These are phyloP conservation scores for Nothobranchius kuhntae DNA, from an alignment of 2,113 vertebrate genomes.

Conservation along the genomic window DNA sequence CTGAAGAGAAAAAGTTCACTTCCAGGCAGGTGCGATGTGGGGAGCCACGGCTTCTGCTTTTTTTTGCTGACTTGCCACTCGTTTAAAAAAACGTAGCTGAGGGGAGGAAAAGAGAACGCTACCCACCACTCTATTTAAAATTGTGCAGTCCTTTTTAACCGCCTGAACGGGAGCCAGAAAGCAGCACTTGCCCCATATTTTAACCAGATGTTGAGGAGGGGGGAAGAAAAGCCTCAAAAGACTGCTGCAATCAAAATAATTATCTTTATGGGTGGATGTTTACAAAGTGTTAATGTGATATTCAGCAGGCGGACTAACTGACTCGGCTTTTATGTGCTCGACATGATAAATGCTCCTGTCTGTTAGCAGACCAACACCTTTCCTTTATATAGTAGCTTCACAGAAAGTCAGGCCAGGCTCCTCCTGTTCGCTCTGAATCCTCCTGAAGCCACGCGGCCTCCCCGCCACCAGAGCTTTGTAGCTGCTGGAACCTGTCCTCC, in stretches of 20 bases:
- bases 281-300: slow-evolving; percentile 81
- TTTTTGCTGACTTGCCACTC: slow-evolving; percentile 55
- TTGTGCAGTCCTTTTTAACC: slow-evolving; percentile 79
- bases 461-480: slow-evolving; percentile 59
- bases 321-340: slow-evolving; percentile 39
- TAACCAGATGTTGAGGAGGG: slow-evolving; percentile 89
- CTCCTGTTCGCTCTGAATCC: slow-evolving; percentile 51
- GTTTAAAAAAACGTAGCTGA: not conserved
- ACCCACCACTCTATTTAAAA: slow-evolving; percentile 81
- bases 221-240: slow-evolving; percentile 74
- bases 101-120: slow-evolving; percentile 59
- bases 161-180: slow-evolving; percentile 85
- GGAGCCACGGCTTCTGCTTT: slow-evolving; percentile 55
- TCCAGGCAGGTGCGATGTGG: slow-evolving; percentile 69
- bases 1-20: slow-evolving; percentile 52
- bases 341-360: slow-evolving; percentile 53
- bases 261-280: slow-evolving; percentile 75
- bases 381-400: slow-evolving; percentile 13
- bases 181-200: slow-evolving; percentile 86
- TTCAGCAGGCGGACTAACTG: slow-evolving; percentile 61
- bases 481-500: slow-evolving; percentile 61
- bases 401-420: not conserved
- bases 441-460: slow-evolving; percentile 42
- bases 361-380: slow-evolving; percentile 54
- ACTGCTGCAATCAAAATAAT: slow-evolving; percentile 84